Evolutionary conservation across 1,140 invertebrate species (phyloP).

Genomic region (Drosophila cardini): DNA sequence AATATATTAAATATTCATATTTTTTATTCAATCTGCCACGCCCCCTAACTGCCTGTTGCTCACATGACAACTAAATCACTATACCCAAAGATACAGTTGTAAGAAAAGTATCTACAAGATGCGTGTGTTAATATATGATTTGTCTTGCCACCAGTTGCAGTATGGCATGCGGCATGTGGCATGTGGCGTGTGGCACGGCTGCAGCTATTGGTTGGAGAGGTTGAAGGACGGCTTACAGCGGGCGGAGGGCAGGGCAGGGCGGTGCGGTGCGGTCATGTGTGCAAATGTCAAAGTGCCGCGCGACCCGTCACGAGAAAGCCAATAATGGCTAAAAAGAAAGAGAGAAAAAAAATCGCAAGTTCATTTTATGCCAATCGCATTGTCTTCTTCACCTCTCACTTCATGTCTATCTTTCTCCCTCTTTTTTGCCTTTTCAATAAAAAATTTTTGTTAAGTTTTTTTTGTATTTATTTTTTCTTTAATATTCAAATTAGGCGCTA

Average conservation of each 20-base stretch:
- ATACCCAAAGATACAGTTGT: too few relatives aligned
- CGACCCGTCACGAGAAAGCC: conserved; percentile 6
- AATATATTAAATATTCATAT: too few relatives aligned
- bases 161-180: conserved; percentile 4
- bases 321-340: conserved; percentile 39
- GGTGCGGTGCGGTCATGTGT: conserved; percentile 49
- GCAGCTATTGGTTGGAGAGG: background rate
- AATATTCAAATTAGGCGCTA: conserved; percentile 53
- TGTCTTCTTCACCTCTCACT: background rate
- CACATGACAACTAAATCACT: too few relatives aligned
- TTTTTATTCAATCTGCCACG: too few relatives aligned
- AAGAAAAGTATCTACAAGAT: conserved; percentile 30
- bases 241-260: background rate
- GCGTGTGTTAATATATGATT: conserved; percentile 28
- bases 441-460: conserved; percentile 15
- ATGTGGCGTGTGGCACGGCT: background rate
- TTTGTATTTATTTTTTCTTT: conserved; percentile 37
- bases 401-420: background rate
- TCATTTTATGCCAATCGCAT: conserved; percentile 47
- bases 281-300: conserved; percentile 48
- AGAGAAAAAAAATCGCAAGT: conserved; percentile 55
- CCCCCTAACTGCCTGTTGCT: too few relatives aligned
- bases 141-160: background rate
- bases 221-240: background rate
- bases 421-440: conserved; percentile 6